Conservation (phyloP, 1,140 invertebrate genomes). For the Zaprionus gabonicus region DNA sequence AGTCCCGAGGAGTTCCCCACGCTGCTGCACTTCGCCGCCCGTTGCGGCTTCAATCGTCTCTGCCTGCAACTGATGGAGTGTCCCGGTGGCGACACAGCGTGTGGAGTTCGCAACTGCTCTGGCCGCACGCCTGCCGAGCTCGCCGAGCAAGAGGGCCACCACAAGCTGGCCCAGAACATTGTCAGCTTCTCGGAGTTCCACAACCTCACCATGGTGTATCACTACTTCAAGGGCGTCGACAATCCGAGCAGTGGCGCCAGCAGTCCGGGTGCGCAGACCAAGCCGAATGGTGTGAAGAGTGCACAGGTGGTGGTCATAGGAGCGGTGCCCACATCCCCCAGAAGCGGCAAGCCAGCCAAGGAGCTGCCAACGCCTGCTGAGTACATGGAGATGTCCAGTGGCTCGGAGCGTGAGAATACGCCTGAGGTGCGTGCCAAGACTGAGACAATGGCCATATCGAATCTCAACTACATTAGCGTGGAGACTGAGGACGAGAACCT, state of each 20-base stretch:
- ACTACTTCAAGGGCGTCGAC: conserved; percentile 92
- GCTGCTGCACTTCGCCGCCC: conserved; percentile 93
- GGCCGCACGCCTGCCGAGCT: conserved; percentile 92
- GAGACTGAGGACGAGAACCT: conserved; percentile 80
- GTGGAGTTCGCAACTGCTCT: conserved; percentile 91
- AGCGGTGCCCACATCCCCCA: conserved; percentile 51
- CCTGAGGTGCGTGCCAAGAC: conserved; percentile 64
- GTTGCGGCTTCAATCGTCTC: conserved; percentile 92
- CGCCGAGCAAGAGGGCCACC: conserved; percentile 90
- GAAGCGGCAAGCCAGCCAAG: conserved; percentile 57
- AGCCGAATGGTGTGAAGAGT: conserved; percentile 28
- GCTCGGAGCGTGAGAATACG: conserved; percentile 77
- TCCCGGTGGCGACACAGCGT: conserved; percentile 91
- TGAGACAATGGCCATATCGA: conserved; percentile 79
- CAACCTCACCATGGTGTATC: conserved; percentile 93
- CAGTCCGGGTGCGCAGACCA: conserved; percentile 47
- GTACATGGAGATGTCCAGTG: conserved; percentile 84
- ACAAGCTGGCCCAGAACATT: conserved; percentile 89
- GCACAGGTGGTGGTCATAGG: conserved; percentile 70
- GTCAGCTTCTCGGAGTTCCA: conserved; percentile 92
- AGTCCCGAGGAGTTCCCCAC: conserved; percentile 93
- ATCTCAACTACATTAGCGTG: conserved; percentile 83
- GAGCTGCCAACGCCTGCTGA: conserved; percentile 58
- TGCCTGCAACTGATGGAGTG: conserved; percentile 93
- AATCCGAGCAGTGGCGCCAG: conserved; percentile 45